Percentiles rank a stretch among this genome's conserved stretches.
Evolutionary conservation across 2,888 invertebrate species (phyloP).

Genomic region (Limnephilus auricula): DNA sequence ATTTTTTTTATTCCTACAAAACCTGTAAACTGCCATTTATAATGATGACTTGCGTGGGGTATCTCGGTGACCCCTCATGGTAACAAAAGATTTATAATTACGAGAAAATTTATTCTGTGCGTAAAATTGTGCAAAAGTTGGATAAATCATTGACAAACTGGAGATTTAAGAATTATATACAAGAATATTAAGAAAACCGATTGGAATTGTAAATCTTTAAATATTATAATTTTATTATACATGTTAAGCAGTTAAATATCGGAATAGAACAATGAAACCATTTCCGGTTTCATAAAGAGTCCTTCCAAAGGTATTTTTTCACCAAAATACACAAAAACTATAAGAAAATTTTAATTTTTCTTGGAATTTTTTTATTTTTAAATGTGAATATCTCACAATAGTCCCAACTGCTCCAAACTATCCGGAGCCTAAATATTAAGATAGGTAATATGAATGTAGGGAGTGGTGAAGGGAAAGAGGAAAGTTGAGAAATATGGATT

Average conservation of each 20-base stretch:
- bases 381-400: too few species aligned
- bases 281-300: not conserved
- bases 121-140: conserved; percentile 3
- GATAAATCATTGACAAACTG: not conserved
- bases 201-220: not conserved
- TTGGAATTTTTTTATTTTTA: too few species aligned
- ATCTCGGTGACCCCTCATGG: not conserved
- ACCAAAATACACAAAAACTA: not conserved
- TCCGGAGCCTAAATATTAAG: too few species aligned
- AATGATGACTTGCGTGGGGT: too few species aligned
- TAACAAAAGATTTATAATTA: not conserved
- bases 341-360: too few species aligned
- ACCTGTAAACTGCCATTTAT: too few species aligned
- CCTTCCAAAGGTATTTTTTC: not conserved
- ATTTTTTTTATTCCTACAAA: too few species aligned
- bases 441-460: too few species aligned
- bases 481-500: too few species aligned
- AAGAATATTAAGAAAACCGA: not conserved
- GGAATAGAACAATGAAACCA: too few species aligned
- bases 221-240: not conserved
- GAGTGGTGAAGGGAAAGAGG: too few species aligned
- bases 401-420: too few species aligned
- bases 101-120: not conserved
- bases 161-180: not conserved
- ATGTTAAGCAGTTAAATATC: not conserved